Conservation (phyloP, 2,888 invertebrate species). For the Hedychridium roseum region DNA sequence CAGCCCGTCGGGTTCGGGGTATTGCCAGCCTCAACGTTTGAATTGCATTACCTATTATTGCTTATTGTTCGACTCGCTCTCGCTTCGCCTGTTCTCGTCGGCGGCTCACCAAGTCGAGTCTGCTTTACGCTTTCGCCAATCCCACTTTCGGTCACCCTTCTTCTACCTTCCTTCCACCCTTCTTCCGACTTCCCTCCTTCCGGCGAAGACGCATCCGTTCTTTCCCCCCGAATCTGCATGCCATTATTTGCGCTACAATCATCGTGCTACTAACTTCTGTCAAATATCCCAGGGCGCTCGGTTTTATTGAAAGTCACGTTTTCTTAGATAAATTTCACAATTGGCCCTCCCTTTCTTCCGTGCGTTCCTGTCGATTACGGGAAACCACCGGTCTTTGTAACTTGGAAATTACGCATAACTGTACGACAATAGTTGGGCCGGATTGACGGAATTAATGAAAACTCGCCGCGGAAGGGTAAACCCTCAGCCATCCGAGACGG, state of each 20-base stretch:
- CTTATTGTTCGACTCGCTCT: conserved; percentile 58
- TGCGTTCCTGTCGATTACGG: conserved; percentile 42
- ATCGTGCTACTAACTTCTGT: no score
- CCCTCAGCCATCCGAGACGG: no score
- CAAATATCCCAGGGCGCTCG: no score
- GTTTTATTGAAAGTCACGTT: no score
- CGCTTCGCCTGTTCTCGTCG: conserved; percentile 38
- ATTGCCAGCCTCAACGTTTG: conserved; percentile 58
- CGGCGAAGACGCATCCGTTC: conserved; percentile 8
- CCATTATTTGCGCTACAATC: no score
- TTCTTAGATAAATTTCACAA: no score
- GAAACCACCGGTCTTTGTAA: conserved; percentile 47
- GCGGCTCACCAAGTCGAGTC: no score
- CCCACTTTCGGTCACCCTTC: no score
- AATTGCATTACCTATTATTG: conserved; percentile 62
- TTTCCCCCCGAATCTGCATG: conserved; percentile 4
- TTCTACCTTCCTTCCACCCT: conserved; percentile 15
- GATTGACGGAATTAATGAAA: conserved; percentile 60
- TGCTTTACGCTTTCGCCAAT: no score
- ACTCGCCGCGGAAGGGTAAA: conserved; percentile 44
- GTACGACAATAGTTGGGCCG: conserved; percentile 56
- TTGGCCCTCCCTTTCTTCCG: conserved; percentile 7
- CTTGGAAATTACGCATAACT: conserved; percentile 57
- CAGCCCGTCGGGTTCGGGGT: conserved; percentile 47
- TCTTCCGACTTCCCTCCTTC: conserved; percentile 15